Conservation (phyloP, 2,113 vertebrate genomes). For the Cyanoderma ruficeps region DNA sequence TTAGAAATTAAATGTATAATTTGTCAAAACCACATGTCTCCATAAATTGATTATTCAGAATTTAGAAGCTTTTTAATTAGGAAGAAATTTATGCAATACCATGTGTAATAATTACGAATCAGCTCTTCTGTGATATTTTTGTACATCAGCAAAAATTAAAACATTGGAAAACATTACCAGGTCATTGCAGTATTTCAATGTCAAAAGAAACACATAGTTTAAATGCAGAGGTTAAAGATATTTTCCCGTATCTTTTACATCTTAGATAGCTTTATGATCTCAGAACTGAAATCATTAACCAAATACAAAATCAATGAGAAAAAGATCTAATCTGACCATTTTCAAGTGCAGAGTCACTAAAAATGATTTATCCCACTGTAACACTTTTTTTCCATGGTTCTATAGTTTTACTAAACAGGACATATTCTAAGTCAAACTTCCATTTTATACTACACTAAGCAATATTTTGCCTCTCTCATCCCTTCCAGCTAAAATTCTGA, state of each 20-base stretch:
- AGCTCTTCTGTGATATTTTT: conserved; percentile 78
- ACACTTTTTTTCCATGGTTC: conserved; percentile 64
- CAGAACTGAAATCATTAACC: conserved; percentile 69
- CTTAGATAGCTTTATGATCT: conserved; percentile 62
- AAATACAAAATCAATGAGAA: conserved; percentile 73
- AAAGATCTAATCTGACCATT: conserved; percentile 59
- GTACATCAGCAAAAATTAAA: conserved; percentile 82
- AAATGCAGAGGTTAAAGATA: conserved; percentile 75
- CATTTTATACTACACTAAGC: conserved; percentile 10
- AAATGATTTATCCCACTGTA: conserved; percentile 61
- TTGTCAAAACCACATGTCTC: conserved; percentile 79
- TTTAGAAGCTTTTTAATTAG: conserved; percentile 85
- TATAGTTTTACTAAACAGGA: conserved; percentile 36
- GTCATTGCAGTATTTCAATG: conserved; percentile 78
- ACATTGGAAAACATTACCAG: conserved; percentile 75
- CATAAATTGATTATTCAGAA: conserved; percentile 82
- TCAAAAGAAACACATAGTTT: conserved; percentile 73
- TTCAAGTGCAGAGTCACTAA: background rate
- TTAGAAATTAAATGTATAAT: conserved; percentile 79
- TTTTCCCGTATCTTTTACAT: conserved; percentile 71
- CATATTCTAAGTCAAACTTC: conserved; percentile 2
- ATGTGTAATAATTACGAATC: conserved; percentile 78
- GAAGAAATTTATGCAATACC: conserved; percentile 80
- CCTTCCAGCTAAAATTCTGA: background rate
- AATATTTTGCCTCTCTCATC: background rate